phyloP scores from a whole-genome alignment of 2,113 vertebrate species.

The Phalacrocorax carbo region DNA sequence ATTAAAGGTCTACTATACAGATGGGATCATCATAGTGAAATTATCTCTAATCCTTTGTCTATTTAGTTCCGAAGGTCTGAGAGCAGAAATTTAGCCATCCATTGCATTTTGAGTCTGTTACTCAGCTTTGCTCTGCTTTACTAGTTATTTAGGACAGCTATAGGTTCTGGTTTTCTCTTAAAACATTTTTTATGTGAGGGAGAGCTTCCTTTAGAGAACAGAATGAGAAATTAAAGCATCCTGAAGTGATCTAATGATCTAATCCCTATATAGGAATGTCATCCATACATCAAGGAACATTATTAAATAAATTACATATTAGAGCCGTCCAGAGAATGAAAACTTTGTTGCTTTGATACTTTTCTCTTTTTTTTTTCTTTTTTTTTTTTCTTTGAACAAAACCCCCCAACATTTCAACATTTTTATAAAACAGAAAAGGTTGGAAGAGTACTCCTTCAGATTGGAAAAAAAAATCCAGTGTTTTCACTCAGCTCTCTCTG shows the following conservation, averaged over 20 bases:
- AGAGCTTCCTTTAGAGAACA: neutral
- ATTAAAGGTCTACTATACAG: neutral
- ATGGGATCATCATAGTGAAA: neutral
- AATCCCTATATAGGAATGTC: neutral
- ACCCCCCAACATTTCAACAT: neutral
- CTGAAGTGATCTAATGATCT: neutral
- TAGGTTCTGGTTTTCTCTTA: neutral
- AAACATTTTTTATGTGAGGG: neutral
- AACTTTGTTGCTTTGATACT: neutral
- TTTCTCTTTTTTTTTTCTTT: neutral
- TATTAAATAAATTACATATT: neutral
- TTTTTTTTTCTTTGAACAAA: neutral
- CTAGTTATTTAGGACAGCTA: neutral
- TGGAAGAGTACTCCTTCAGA: neutral
- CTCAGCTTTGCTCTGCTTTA: neutral
- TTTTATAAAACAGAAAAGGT: neutral
- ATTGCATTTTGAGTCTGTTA: neutral
- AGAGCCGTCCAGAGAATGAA: neutral
- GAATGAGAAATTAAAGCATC: neutral
- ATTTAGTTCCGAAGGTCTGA: neutral
- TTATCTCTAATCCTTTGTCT: neutral
- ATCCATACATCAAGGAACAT: neutral
- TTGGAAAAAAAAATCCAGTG: neutral
- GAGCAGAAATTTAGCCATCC: neutral
- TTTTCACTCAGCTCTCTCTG: neutral